phyloP scores from a whole-genome alignment of 1,140 invertebrate species.

The Thrips palmi region DNA sequence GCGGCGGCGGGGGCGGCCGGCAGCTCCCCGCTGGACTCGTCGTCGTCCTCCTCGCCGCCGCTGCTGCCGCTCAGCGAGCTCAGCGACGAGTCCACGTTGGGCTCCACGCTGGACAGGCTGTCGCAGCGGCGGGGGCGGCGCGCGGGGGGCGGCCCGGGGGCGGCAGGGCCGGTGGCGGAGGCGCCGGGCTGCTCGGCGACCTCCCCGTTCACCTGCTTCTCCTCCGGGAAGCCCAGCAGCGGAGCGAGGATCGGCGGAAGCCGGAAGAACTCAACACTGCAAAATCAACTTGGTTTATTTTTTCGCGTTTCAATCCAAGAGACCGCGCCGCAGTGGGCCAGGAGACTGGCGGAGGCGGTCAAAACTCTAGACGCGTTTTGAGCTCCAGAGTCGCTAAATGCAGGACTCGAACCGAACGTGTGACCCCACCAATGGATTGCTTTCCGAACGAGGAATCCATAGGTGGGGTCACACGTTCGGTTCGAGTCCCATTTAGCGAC shows the following conservation, averaged over 20 bases:
- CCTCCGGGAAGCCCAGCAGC: conserved; percentile 6
- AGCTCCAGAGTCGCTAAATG: no score
- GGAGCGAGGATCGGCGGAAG: conserved; percentile 50
- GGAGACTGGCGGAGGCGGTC: no score
- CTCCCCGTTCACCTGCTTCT: conserved; percentile 12
- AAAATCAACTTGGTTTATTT: no score
- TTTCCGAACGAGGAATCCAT: no score
- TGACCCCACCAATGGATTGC: no score
- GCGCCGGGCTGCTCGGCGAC: conserved; percentile 19
- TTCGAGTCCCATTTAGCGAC: no score
- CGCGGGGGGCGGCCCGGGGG: conserved; percentile 22
- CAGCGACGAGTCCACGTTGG: conserved; percentile 42
- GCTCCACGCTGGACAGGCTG: conserved; percentile 40
- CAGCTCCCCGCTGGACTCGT: conserved; percentile 5
- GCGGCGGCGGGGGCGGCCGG: conserved; percentile 8
- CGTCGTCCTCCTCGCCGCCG: conserved; percentile 25
- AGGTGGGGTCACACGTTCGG: no score
- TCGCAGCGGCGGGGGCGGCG: conserved; percentile 27
- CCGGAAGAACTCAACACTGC: conserved; percentile 27
- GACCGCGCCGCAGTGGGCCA: no score
- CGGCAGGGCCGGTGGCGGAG: no score
- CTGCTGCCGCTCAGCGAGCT: conserved; percentile 27
- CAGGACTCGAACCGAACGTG: no score
- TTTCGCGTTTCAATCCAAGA: no score
- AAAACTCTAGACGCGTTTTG: no score